Percentiles rank a stretch among this genome's conserved stretches.
phyloP scores from a whole-genome alignment of 2,797 vertebrate genomes.

The Acipenser oxyrinchus region DNA sequence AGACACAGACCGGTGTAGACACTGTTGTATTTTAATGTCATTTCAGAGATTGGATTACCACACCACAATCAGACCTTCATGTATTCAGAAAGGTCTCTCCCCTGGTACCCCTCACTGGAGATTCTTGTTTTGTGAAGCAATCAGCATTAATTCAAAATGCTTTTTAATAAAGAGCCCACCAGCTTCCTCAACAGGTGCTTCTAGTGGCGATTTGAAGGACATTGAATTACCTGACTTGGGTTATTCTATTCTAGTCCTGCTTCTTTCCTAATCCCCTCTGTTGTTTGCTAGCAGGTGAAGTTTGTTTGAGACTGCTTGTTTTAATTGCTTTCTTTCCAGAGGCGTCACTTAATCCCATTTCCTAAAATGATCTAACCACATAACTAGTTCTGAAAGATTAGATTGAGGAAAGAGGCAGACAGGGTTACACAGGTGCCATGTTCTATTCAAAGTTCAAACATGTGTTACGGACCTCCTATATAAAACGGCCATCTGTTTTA shows the following conservation, averaged over 20 bases:
- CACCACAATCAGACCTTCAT: constrained; percentile 69
- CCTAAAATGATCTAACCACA: not conserved
- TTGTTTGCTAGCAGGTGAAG: constrained; percentile 26
- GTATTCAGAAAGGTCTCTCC: constrained; percentile 41
- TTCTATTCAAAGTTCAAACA: no score
- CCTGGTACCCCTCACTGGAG: constrained; percentile 4
- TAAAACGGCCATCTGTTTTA: no score
- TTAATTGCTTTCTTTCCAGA: constrained; percentile 9
- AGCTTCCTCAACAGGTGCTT: constrained; percentile 57
- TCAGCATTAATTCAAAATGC: no score
- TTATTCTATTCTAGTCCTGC: constrained; percentile 44
- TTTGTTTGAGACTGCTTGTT: constrained; percentile 7
- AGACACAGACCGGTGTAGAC: constrained; percentile 61
- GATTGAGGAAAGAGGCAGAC: no score
- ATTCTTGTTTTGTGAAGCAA: no score
- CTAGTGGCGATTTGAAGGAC: constrained; percentile 39
- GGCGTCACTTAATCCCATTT: not conserved
- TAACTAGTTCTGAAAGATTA: no score
- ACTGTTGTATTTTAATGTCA: constrained; percentile 78
- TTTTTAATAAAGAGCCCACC: no score
- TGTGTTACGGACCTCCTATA: no score
- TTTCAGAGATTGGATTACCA: constrained; percentile 82
- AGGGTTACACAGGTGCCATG: no score
- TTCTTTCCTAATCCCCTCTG: constrained; percentile 49
- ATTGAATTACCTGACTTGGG: constrained; percentile 44